Evolutionary conservation across 1,140 invertebrate genomes (phyloP).

Genomic region (Hypsibius dujardini): DNA sequence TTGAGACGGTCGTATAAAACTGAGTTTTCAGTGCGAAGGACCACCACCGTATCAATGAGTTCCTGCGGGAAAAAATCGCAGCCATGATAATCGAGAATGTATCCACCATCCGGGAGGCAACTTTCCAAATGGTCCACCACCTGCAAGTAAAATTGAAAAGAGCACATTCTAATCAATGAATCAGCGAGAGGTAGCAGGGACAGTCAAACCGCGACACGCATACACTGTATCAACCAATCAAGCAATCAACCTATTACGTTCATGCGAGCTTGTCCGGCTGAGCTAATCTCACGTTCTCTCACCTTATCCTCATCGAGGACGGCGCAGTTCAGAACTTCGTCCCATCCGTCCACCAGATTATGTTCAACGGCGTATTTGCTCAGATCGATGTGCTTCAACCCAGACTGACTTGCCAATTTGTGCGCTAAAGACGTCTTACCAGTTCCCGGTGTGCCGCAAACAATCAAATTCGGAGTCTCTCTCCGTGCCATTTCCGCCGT

Average conservation of each 20-base stretch:
- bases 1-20: constrained; percentile 66
- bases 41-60: constrained; percentile 90
- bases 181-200: no score
- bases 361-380: constrained; percentile 72
- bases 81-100: constrained; percentile 87
- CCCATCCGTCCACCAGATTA: constrained; percentile 61
- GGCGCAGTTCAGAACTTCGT: constrained; percentile 62
- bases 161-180: no score
- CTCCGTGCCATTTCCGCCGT: no score
- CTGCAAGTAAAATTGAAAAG: constrained; percentile 35
- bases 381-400: constrained; percentile 63
- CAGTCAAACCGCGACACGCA: no score
- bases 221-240: neutral
- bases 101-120: constrained; percentile 60
- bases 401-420: constrained; percentile 47
- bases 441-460: constrained; percentile 65
- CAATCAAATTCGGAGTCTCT: constrained; percentile 23
- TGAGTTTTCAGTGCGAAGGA: constrained; percentile 70
- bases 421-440: constrained; percentile 72
- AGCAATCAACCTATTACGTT: constrained; percentile 13
- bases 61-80: constrained; percentile 88
- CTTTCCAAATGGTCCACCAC: constrained; percentile 70
- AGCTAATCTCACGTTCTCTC: constrained; percentile 21
- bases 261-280: constrained; percentile 18
- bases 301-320: constrained; percentile 86